A percentile compares a stretch with the other conserved stretches of the same genome.
Conservation (phyloP, 1,140 invertebrate genomes). For the Eciton burchellii region DNA sequence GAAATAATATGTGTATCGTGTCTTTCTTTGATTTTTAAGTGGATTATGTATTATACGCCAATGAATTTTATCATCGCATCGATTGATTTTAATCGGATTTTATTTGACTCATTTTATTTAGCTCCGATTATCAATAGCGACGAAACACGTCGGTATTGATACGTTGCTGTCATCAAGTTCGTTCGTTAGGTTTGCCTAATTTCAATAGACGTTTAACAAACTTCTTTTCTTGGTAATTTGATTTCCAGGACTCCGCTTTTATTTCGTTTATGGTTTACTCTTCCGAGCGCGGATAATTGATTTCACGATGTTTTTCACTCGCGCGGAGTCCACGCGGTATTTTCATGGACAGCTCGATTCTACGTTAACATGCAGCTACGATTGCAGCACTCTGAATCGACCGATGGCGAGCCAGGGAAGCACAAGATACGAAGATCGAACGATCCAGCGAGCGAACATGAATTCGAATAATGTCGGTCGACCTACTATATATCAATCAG, state of each 20-base stretch:
- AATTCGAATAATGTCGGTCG: conserved; percentile 86
- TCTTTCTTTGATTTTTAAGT: no score
- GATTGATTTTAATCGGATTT: no score
- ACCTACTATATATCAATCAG: conserved; percentile 82
- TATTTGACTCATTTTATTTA: no score
- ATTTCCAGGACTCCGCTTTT: conserved; percentile 73
- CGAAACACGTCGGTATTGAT: not conserved
- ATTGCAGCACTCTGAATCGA: conserved; percentile 94
- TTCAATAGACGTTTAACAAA: not conserved
- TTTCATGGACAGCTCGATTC: conserved; percentile 49
- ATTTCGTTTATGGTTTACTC: conserved; percentile 57
- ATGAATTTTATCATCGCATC: no score
- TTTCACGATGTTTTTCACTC: conserved; percentile 24
- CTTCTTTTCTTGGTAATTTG: conserved; percentile 41
- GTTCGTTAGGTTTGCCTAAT: conserved; percentile 14
- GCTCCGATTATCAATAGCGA: no score
- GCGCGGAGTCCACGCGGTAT: conserved; percentile 75
- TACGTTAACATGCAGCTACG: conserved; percentile 82
- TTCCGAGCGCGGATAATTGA: not conserved
- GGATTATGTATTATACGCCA: no score
- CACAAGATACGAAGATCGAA: conserved; percentile 96
- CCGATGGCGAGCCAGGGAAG: conserved; percentile 98
- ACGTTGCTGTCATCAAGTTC: conserved; percentile 13
- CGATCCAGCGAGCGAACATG: conserved; percentile 90
- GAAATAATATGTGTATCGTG: no score